Evolutionary conservation across 2,888 invertebrate species (phyloP).

Genomic region (Podabrus alpinus): DNA sequence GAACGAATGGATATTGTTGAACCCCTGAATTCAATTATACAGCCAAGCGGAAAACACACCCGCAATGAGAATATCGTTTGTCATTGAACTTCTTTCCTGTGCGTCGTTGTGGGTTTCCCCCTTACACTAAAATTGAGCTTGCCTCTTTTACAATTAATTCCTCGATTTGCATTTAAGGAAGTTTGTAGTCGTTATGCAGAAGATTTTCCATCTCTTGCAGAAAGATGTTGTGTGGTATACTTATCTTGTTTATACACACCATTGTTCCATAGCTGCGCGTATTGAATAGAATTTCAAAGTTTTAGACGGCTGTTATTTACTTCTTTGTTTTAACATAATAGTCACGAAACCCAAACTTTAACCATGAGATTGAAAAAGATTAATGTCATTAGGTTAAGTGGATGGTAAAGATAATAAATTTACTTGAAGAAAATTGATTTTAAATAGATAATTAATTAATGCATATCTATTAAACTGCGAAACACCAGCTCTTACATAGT

Average conservation of each 20-base stretch:
- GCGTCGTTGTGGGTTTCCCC: not conserved
- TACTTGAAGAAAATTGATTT: not conserved
- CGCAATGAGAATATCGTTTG: conserved; percentile 18
- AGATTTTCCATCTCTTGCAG: not conserved
- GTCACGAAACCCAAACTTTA: not conserved
- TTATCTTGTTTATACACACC: conserved; percentile 21
- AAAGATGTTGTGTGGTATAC: conserved; percentile 12
- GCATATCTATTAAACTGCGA: not conserved
- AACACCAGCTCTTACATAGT: not conserved
- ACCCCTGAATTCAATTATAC: conserved; percentile 17
- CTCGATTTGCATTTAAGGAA: conserved; percentile 6
- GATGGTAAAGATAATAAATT: not conserved
- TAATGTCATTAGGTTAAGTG: conserved; percentile 19
- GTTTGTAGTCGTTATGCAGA: conserved; percentile 3
- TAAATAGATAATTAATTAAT: conserved; percentile 2
- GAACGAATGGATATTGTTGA: conserved; percentile 17
- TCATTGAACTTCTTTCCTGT: conserved; percentile 3
- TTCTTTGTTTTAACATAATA: conserved; percentile 17
- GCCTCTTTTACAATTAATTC: conserved; percentile 11
- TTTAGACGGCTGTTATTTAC: conserved; percentile 23
- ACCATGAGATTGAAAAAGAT: conserved; percentile 7
- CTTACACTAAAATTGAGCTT: conserved; percentile 1
- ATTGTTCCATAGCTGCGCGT: conserved; percentile 21
- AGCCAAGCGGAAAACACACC: conserved; percentile 16
- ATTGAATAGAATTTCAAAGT: conserved; percentile 24